phyloP scores from a whole-genome alignment of 2,797 vertebrate genomes.

The Sebastes dallii region DNA sequence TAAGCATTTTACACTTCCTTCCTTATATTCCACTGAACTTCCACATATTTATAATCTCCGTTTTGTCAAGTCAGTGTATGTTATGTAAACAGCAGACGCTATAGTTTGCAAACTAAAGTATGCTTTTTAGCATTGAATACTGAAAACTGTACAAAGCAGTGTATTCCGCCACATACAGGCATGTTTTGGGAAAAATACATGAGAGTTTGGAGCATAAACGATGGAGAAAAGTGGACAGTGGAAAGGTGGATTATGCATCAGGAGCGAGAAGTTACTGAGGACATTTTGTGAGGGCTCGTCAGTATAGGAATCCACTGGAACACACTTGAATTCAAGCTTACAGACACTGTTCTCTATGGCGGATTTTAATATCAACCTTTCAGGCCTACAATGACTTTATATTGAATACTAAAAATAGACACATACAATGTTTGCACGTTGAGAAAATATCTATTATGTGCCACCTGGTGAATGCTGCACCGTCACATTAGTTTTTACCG shows the following conservation, averaged over 20 bases:
- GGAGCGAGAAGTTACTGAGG: background rate
- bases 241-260: background rate
- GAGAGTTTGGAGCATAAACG: background rate
- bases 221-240: background rate
- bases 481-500: background rate
- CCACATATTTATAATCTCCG: background rate
- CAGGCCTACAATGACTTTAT: background rate
- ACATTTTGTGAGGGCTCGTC: background rate
- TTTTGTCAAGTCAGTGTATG: background rate
- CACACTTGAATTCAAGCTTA: background rate
- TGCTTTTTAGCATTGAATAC: background rate
- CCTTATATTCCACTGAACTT: background rate
- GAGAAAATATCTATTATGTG: background rate
- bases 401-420: background rate
- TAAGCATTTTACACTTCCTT: background rate
- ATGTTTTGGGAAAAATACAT: background rate
- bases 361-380: background rate
- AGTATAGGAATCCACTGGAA: background rate
- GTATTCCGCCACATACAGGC: background rate
- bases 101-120: background rate
- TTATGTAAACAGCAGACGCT: background rate
- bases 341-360: background rate
- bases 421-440: fast-evolving
- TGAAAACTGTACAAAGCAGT: background rate
- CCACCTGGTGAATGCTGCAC: background rate